Conservation (phyloP, 2,888 invertebrate genomes). For the Sepiola atlantica region DNA sequence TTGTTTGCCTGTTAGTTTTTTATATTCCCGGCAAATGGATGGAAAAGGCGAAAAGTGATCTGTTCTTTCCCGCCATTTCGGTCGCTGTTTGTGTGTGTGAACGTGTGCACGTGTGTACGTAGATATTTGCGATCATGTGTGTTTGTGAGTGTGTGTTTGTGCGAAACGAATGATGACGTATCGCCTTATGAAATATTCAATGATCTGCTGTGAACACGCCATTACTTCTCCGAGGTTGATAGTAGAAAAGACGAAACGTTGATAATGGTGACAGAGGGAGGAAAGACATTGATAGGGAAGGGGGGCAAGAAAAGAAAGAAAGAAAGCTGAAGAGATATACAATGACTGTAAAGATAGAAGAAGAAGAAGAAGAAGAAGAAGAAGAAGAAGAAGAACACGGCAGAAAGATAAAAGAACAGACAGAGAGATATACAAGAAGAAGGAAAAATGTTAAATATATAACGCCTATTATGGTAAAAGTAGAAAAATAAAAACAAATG, state of each 20-base stretch:
- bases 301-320: background rate
- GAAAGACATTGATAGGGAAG: background rate
- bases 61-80: background rate
- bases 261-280: background rate
- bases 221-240: constrained; percentile 9
- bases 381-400: too few species aligned
- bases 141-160: background rate
- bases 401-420: too few species aligned
- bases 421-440: too few species aligned
- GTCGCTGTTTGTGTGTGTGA: background rate
- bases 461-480: too few species aligned
- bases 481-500: too few species aligned
- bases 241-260: background rate
- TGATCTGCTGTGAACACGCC: constrained; percentile 15
- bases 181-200: constrained; percentile 32
- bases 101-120: too few species aligned
- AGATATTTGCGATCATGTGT: background rate
- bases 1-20: background rate
- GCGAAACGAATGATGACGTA: constrained; percentile 32
- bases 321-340: background rate
- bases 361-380: too few species aligned
- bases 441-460: too few species aligned
- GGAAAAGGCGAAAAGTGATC: background rate
- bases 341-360: too few species aligned
- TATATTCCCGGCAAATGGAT: background rate